A percentile compares a stretch with the other conserved stretches of the same genome.
Conservation (phyloP, 2,113 vertebrate genomes). For the Pardalotus punctatus region DNA sequence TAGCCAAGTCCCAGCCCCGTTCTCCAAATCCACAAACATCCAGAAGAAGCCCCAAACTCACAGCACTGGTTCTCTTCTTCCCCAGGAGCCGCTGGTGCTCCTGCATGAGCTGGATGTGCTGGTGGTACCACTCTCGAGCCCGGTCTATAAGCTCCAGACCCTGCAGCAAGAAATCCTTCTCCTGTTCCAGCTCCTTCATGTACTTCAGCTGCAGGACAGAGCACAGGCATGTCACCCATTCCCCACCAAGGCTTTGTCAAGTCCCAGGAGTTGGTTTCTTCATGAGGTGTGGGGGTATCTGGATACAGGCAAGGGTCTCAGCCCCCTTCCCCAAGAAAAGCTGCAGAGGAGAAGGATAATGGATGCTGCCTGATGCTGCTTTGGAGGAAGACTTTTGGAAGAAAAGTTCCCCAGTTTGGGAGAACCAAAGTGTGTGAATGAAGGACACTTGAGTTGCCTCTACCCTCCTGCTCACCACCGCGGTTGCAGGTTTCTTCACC, state of each 20-base stretch:
- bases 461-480: background rate
- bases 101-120: slow-evolving; percentile 86
- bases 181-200: slow-evolving; percentile 92
- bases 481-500: background rate
- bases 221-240: background rate
- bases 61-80: slow-evolving; percentile 71
- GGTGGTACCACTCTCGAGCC: slow-evolving; percentile 89
- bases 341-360: background rate
- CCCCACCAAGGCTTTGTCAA: background rate
- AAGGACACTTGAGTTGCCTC: background rate
- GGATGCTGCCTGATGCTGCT: background rate
- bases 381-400: background rate
- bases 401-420: background rate
- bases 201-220: slow-evolving; percentile 82
- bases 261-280: background rate
- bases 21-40: background rate
- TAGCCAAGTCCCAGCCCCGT: background rate
- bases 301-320: background rate
- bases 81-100: slow-evolving; percentile 85
- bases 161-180: slow-evolving; percentile 89
- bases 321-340: background rate
- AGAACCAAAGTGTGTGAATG: background rate
- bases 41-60: slow-evolving; percentile 64
- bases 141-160: slow-evolving; percentile 89
- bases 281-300: background rate